Percentiles rank a stretch among this genome's conserved stretches.
phyloP scores from a whole-genome alignment of 2,888 invertebrate species.

The Panzeria rudis region DNA sequence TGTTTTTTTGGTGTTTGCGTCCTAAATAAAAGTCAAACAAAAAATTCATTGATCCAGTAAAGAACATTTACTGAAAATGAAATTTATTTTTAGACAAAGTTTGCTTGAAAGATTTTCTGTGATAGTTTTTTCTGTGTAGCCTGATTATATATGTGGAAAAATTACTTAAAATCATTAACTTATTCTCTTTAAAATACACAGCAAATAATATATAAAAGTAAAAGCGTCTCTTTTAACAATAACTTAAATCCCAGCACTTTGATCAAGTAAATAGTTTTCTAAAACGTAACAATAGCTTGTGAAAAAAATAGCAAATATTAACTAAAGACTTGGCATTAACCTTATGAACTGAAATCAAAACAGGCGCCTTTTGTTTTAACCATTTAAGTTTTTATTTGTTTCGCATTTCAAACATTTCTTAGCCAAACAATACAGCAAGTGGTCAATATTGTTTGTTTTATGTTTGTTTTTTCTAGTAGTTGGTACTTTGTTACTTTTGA shows the following conservation, averaged over 20 bases:
- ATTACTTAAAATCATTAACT: background rate
- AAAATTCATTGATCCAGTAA: too few relatives aligned
- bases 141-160: too few relatives aligned
- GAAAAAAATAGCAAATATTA: conserved; percentile 17
- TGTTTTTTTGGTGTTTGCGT: too few relatives aligned
- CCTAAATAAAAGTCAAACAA: too few relatives aligned
- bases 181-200: background rate
- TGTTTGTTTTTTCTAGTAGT: conserved; percentile 2
- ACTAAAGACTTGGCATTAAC: conserved; percentile 66
- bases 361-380: conserved; percentile 70
- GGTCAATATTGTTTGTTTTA: conserved; percentile 60
- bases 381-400: conserved; percentile 20
- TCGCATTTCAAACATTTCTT: background rate
- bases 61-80: too few relatives aligned
- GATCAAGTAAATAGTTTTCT: background rate
- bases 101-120: too few relatives aligned
- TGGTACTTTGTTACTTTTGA: conserved; percentile 46
- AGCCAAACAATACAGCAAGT: conserved; percentile 70
- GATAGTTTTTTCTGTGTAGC: too few relatives aligned
- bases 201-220: background rate
- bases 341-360: conserved; percentile 68
- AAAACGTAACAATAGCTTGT: background rate
- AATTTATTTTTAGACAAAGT: too few relatives aligned
- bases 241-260: conserved; percentile 5
- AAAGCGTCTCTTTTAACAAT: too few relatives aligned